These are phyloP conservation scores for Cryptoprocta ferox DNA, from an alignment of 2,797 vertebrate species.

Conservation along the genomic window DNA sequence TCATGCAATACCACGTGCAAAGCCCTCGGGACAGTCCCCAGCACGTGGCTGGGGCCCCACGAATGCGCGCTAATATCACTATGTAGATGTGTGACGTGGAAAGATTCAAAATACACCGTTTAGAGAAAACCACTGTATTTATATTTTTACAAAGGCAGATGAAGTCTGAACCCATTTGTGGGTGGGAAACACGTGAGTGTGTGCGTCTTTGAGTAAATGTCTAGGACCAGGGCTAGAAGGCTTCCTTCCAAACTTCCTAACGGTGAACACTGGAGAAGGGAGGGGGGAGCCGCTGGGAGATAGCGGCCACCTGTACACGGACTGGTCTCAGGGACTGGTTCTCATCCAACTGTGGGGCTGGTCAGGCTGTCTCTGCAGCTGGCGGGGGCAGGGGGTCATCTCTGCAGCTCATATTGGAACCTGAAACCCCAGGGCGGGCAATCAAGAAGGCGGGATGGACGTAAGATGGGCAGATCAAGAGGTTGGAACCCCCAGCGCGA, in stretches of 20 bases:
- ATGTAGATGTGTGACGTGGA: background rate
- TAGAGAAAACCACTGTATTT: background rate
- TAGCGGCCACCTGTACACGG: rapidly evolving
- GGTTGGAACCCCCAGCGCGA: background rate
- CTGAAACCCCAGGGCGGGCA: background rate
- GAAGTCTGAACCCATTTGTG: background rate
- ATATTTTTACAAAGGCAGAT: background rate
- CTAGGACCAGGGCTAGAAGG: background rate
- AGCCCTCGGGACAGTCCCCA: background rate
- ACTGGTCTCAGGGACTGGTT: too few relatives aligned
- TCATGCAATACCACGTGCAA: background rate
- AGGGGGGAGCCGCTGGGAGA: background rate
- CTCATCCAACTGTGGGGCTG: rapidly evolving
- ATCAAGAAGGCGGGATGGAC: background rate
- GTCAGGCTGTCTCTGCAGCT: background rate
- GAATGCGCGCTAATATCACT: background rate
- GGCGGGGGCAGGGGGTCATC: rapidly evolving
- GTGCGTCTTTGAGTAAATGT: background rate
- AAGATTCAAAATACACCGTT: background rate
- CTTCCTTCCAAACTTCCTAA: background rate
- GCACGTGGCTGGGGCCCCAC: background rate
- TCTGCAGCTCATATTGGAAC: background rate
- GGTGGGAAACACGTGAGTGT: background rate
- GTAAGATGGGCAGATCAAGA: too few relatives aligned
- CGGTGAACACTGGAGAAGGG: background rate